A percentile compares a stretch with the other conserved stretches of the same genome.
These are phyloP conservation scores for Gila robusta DNA, from an alignment of 2,797 vertebrate species.

Conservation along the genomic window DNA sequence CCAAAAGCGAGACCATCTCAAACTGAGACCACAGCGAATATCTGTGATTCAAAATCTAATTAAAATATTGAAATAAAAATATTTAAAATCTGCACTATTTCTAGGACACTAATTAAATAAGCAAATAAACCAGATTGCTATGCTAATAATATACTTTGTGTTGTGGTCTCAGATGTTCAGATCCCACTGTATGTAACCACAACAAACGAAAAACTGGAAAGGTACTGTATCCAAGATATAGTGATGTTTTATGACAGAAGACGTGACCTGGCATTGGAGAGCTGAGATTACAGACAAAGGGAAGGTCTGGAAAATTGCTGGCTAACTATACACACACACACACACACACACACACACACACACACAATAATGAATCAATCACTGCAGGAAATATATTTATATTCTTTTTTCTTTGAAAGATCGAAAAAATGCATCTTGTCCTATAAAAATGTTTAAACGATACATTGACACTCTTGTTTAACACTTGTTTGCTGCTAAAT, in stretches of 20 bases:
- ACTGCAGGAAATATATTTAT: conserved; percentile 36
- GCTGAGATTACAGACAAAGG: background rate
- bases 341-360: background rate
- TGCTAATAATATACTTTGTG: background rate
- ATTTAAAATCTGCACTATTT: background rate
- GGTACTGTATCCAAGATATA: background rate
- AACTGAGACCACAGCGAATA: conserved; percentile 2
- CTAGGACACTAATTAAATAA: background rate
- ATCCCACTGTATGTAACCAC: background rate
- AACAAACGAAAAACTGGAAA: background rate
- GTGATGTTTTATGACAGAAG: background rate
- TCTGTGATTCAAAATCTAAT: background rate
- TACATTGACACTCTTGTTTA: background rate
- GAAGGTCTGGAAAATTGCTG: background rate
- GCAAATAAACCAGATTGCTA: background rate
- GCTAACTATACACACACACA: conserved; percentile 8
- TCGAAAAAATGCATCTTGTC: background rate
- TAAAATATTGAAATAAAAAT: background rate
- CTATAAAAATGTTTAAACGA: background rate
- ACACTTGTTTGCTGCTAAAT: background rate
- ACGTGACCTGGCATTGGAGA: background rate
- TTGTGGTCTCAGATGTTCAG: background rate
- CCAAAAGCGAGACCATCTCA: background rate
- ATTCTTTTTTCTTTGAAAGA: background rate
- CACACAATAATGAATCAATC: conserved; percentile 21